phyloP scores from a whole-genome alignment of 2,113 vertebrate species.

The Thermophis baileyi region DNA sequence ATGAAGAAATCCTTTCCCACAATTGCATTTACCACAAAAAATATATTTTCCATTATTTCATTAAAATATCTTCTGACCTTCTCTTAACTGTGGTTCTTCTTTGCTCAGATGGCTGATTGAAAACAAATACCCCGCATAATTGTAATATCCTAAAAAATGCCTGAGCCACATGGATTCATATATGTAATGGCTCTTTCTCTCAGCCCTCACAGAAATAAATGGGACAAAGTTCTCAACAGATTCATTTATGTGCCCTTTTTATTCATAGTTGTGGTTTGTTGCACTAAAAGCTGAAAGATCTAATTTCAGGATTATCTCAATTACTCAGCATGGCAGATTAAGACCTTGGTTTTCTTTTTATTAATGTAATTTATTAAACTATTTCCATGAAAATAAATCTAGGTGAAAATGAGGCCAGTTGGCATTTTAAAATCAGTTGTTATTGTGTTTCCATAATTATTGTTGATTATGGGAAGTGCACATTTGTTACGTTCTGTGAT shows the following conservation, averaged over 20 bases:
- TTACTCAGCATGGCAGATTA: background rate
- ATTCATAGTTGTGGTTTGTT: background rate
- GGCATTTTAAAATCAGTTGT: slow-evolving; percentile 62
- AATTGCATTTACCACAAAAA: background rate
- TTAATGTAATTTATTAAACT: slow-evolving; percentile 12
- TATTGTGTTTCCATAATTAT: slow-evolving; percentile 67
- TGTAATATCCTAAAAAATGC: background rate
- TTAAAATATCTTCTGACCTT: background rate
- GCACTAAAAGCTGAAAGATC: background rate
- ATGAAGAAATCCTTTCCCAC: background rate
- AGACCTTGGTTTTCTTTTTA: background rate
- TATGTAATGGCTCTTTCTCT: background rate
- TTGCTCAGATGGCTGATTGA: background rate
- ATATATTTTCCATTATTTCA: background rate
- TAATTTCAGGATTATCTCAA: background rate
- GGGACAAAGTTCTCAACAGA: background rate
- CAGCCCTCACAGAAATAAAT: background rate
- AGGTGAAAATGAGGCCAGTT: slow-evolving; percentile 39
- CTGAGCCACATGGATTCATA: background rate
- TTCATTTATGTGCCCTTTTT: background rate
- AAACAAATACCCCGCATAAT: background rate
- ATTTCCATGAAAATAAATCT: slow-evolving; percentile 35
- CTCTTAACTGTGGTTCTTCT: background rate
- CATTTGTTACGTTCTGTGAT: slow-evolving; percentile 67
- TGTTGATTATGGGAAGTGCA: slow-evolving; percentile 76